Conservation (phyloP, 2,888 invertebrate species). For the Melinopterus prodromus region DNA sequence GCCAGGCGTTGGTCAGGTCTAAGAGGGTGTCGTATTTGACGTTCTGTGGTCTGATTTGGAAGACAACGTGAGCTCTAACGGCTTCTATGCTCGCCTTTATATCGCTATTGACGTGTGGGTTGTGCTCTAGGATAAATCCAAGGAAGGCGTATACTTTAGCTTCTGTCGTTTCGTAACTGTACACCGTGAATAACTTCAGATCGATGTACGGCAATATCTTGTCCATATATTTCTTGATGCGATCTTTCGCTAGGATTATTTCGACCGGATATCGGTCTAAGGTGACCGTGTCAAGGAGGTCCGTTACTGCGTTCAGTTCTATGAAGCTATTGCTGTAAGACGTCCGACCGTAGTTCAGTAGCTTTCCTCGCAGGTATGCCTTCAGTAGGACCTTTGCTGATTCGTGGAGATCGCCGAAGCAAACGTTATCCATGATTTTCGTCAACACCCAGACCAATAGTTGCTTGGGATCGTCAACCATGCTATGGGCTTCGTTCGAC, state of each 20-base stretch:
- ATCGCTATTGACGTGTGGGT: not conserved
- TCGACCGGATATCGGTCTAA: conserved; percentile 19
- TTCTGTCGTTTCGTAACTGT: conserved; percentile 15
- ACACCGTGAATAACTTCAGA: conserved; percentile 5
- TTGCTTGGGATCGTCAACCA: not conserved
- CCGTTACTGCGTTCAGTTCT: conserved; percentile 13
- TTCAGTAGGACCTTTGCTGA: not conserved
- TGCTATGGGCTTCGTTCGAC: not conserved
- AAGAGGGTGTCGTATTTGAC: conserved; percentile 23
- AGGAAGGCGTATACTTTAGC: conserved; percentile 21
- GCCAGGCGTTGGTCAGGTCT: not conserved
- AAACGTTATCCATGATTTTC: conserved; percentile 15
- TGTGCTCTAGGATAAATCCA: conserved; percentile 19
- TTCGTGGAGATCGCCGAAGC: not conserved
- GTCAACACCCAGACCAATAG: not conserved
- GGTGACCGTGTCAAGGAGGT: conserved; percentile 12
- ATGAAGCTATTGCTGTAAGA: conserved; percentile 12
- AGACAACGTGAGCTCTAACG: conserved; percentile 15
- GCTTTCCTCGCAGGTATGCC: not conserved
- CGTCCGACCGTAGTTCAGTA: not conserved
- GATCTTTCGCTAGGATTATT: conserved; percentile 20
- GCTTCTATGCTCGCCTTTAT: conserved; percentile 22
- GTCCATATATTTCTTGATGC: conserved; percentile 17
- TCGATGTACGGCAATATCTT: conserved; percentile 19
- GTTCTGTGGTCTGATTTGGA: conserved; percentile 5